Evolutionary conservation across 2,113 vertebrate species (phyloP).

Genomic region (Tragulus kanchil): DNA sequence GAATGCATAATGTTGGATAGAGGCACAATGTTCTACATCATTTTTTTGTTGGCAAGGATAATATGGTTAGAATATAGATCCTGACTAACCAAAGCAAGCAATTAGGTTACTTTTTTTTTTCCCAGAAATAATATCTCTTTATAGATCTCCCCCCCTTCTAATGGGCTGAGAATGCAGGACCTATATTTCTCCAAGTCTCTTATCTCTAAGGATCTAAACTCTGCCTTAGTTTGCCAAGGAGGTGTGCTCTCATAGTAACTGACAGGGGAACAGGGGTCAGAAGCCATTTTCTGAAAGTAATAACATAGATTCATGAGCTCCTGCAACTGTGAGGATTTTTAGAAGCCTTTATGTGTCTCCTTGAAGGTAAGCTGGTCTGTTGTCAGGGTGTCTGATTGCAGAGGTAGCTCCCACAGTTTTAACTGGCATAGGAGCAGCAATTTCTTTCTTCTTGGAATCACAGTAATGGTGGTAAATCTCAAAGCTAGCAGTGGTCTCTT

Average conservation of each 20-base stretch:
- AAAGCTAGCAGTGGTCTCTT: neutral
- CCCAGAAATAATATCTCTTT: neutral
- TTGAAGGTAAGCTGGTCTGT: neutral
- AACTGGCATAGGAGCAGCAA: neutral
- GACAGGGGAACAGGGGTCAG: neutral
- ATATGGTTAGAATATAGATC: neutral
- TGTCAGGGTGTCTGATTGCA: neutral
- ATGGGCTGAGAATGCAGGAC: neutral
- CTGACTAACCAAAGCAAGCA: neutral
- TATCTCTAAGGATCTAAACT: neutral
- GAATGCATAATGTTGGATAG: neutral
- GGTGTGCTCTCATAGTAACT: neutral
- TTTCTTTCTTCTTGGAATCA: neutral
- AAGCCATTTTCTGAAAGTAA: conserved; percentile 6
- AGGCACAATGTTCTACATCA: neutral
- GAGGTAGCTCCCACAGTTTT: neutral
- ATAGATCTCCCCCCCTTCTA: neutral
- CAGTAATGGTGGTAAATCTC: neutral
- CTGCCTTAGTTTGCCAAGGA: conserved; percentile 12
- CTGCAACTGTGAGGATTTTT: neutral
- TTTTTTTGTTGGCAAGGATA: conserved; percentile 8
- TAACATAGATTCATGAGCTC: neutral
- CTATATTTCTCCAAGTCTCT: neutral
- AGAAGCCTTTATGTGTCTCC: neutral
- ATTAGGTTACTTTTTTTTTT: neutral